Base-by-base conservation (phyloP, 2,113 vertebrate species). In the Parotia lawesii region DNA sequence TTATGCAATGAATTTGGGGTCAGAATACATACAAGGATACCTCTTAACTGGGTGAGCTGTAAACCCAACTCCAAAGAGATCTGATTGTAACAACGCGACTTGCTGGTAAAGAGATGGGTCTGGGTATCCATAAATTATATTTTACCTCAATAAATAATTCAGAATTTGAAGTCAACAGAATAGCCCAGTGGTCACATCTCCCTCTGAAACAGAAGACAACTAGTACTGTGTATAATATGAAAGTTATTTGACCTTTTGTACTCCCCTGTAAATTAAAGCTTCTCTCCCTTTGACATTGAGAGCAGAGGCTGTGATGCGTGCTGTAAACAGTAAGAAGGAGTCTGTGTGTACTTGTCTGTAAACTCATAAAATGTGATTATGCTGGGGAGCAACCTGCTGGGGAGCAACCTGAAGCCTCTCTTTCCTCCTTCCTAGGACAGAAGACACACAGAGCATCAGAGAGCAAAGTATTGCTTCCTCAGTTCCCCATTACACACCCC, bases 401-500 rank as follows among this genome's bases (percentile, higher is more conserved):
- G 5, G 11, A 64, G 9, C 4, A 71, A 67, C 15, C 21, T 33
- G 24, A 72, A 50, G 13, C 8, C 15, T 71, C 40, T 44, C 4
- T 69, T 87, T 81, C 31, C 20, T 61, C 5, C 12, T 87, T 75
- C 12, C 15, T 57, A 11, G 25, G 65, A 35, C 27, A 35, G 33
- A 66, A 77, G 23, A 35, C 37, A 74, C 23, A 47, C 9, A n/a
- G 29, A 83, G 10, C 51, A 45, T 21, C 2, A 6, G 29, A 80
- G 5, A 69, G 20, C 10, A 60, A 82, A 76, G 45, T 40, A 27
- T 3, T 93, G 3, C 23, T 53, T 88, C 31, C n/a, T 31, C 0
- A 0, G 9, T 31, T 88, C 6, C 28, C 24, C 5, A 18, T 85
- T n/a, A 33, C 37, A n/a, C 9, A 64, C 9, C 6, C 4, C 7